Evolutionary conservation across 2,888 invertebrate species (phyloP).

Genomic region (Diarsia mendica): DNA sequence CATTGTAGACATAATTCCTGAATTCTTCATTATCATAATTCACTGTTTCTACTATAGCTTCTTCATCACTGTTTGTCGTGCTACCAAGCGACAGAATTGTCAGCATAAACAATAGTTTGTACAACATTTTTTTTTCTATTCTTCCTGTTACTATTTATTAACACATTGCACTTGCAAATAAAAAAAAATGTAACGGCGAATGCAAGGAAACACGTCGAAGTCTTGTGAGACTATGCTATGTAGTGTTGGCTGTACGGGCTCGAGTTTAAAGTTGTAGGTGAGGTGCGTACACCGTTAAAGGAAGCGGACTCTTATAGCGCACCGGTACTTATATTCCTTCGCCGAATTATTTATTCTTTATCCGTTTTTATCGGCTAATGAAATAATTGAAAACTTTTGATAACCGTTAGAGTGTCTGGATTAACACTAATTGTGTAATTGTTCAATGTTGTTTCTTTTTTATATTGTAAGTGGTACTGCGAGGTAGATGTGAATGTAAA

Average conservation of each 20-base stretch:
- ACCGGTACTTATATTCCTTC: slow-evolving; percentile 32
- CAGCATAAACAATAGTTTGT: slow-evolving; percentile 39
- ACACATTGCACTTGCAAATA: slow-evolving; percentile 9
- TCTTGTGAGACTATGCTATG: slow-evolving; percentile 39
- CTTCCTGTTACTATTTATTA: background rate
- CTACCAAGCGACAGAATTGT: slow-evolving; percentile 34
- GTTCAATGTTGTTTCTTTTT: slow-evolving; percentile 20
- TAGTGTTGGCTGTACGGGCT: slow-evolving; percentile 5
- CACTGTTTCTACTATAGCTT: slow-evolving; percentile 53
- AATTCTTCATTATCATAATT: slow-evolving; percentile 28
- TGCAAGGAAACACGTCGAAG: slow-evolving; percentile 24
- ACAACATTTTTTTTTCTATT: slow-evolving; percentile 38
- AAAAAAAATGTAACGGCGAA: background rate
- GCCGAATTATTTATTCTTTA: slow-evolving; percentile 10
- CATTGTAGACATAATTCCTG: background rate
- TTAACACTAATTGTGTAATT: background rate
- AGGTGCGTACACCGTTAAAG: slow-evolving; percentile 42
- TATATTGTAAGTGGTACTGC: background rate
- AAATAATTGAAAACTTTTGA: slow-evolving; percentile 12
- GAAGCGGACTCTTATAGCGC: slow-evolving; percentile 12
- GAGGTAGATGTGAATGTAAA: slow-evolving; percentile 9
- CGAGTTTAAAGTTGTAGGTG: slow-evolving; percentile 15
- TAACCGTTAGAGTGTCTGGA: slow-evolving; percentile 10
- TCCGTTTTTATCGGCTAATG: background rate
- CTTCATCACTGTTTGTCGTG: slow-evolving; percentile 38